These are phyloP conservation scores for Spondyliosoma cantharus DNA, from an alignment of 2,797 vertebrate genomes.

Conservation along the genomic window DNA sequence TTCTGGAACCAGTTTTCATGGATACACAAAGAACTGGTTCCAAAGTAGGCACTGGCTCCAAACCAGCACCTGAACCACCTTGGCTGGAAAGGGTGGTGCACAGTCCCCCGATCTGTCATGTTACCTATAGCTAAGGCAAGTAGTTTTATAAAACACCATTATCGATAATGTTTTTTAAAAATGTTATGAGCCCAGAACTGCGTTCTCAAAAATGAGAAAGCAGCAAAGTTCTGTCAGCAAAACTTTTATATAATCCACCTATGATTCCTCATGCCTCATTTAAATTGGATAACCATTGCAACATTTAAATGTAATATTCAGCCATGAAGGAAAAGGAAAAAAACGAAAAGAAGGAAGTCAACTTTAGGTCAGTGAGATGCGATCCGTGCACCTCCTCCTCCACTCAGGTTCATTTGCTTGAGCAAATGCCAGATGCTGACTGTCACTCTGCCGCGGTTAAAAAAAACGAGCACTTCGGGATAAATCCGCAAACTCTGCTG, in stretches of 20 bases:
- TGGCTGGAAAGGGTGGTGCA: no score
- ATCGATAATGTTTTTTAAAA: not conserved
- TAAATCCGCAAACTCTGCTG: constrained; percentile 51
- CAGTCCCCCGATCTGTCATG: not conserved
- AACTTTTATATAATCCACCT: not conserved
- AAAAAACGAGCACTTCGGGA: constrained; percentile 38
- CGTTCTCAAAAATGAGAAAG: not conserved
- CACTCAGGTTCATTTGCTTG: constrained; percentile 40
- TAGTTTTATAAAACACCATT: not conserved
- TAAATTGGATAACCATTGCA: not conserved
- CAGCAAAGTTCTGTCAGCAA: not conserved
- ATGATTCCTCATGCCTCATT: not conserved
- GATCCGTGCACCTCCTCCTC: constrained; percentile 26
- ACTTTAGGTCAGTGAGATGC: constrained; percentile 27
- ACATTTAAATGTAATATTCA: constrained; percentile 7
- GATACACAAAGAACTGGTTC: no score
- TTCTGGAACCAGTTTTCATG: no score
- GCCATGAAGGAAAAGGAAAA: not conserved
- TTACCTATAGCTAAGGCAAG: not conserved
- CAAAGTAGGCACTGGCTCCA: no score
- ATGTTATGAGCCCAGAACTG: not conserved
- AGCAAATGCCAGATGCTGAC: constrained; percentile 55
- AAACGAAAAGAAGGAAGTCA: constrained; percentile 14
- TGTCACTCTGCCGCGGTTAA: constrained; percentile 42
- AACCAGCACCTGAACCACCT: no score